Evolutionary conservation across 2,888 invertebrate genomes (phyloP).

Genomic region (Tinea trinotella): DNA sequence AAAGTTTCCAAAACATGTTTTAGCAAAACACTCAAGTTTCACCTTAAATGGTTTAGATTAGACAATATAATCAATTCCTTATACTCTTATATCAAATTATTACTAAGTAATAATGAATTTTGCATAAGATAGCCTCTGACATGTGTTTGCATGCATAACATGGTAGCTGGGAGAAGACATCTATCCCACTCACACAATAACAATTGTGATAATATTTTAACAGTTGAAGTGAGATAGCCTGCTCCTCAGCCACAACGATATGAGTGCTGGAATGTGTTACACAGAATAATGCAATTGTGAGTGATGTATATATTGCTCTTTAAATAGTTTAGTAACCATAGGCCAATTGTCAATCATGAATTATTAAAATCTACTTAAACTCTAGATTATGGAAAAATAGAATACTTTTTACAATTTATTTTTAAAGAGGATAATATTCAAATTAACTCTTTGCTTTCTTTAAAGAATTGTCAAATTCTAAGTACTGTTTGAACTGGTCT

Average conservation of each 20-base stretch:
- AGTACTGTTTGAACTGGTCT: conserved; percentile 15
- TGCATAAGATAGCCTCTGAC: conserved; percentile 3
- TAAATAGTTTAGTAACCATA: background rate
- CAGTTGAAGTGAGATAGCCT: background rate
- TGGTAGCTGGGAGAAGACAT: background rate
- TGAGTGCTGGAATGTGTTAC: background rate
- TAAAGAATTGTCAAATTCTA: background rate
- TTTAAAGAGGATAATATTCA: background rate
- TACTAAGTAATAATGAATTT: conserved; percentile 1
- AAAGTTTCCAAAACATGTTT: background rate
- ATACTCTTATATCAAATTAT: conserved; percentile 1
- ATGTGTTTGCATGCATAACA: background rate
- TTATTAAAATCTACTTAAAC: conserved; percentile 7
- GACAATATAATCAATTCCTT: conserved; percentile 4
- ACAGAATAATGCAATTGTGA: background rate
- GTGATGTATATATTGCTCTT: background rate
- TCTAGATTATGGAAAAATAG: background rate
- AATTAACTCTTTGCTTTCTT: background rate
- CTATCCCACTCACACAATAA: background rate
- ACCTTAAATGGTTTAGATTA: background rate
- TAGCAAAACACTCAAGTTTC: background rate
- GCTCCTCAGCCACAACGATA: background rate
- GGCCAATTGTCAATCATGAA: background rate
- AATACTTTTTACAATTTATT: conserved; percentile 8
- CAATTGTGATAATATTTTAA: background rate